Evolutionary conservation across 2,113 vertebrate genomes (phyloP).

Genomic region (Zosterops lateralis): DNA sequence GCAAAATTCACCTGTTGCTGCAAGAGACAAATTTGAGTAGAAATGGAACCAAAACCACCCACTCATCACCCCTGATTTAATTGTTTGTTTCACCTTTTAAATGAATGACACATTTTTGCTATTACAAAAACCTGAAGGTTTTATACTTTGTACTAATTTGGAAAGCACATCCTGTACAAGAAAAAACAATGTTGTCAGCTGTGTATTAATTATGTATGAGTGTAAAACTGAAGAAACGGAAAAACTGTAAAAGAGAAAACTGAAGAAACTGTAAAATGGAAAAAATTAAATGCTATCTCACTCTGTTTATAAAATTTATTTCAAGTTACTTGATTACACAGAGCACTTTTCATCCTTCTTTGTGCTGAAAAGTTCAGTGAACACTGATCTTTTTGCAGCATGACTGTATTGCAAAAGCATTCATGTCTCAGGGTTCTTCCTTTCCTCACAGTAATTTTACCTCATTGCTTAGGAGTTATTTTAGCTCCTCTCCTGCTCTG

Average conservation of each 20-base stretch:
- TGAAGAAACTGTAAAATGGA: neutral
- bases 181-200: neutral
- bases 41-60: neutral
- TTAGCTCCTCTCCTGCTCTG: neutral
- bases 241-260: no score
- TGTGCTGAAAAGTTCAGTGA: neutral
- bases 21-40: neutral
- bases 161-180: neutral
- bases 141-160: neutral
- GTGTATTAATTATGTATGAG: neutral
- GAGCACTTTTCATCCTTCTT: neutral
- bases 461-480: neutral
- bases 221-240: neutral
- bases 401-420: neutral
- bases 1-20: neutral
- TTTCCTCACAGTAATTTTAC: neutral
- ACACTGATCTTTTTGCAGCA: neutral
- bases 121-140: neutral
- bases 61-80: fast-evolving
- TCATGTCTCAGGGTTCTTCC: neutral
- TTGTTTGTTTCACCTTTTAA: neutral
- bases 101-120: neutral
- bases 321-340: neutral
- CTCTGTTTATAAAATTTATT: neutral
- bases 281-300: neutral